A percentile compares a stretch with the other conserved stretches of the same genome.
phyloP scores from a whole-genome alignment of 2,113 vertebrate species.

The Tachycineta bicolor region DNA sequence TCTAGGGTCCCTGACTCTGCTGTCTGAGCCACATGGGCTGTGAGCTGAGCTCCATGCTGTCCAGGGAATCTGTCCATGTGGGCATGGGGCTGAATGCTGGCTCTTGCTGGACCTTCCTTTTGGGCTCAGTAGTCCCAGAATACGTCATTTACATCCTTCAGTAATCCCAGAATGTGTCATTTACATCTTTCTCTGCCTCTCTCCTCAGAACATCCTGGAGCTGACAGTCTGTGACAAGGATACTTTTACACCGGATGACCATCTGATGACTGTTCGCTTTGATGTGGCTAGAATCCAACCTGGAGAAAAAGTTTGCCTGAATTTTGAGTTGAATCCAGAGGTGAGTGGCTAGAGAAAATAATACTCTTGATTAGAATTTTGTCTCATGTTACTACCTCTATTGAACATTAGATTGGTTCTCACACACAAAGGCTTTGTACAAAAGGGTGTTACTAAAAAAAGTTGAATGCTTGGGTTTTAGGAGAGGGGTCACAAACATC shows the following conservation, averaged over 20 bases:
- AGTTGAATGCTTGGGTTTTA: not conserved
- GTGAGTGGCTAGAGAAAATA: conserved; percentile 2
- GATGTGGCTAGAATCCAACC: conserved; percentile 56
- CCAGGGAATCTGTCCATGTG: not conserved
- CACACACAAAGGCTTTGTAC: not conserved
- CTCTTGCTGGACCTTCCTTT: not conserved
- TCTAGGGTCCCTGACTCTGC: not conserved
- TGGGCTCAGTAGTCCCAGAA: not conserved
- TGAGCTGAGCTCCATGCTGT: not conserved
- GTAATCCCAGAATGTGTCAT: not conserved
- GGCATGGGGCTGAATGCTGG: accelerated
- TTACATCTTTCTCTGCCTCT: not conserved
- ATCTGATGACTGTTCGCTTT: conserved; percentile 51
- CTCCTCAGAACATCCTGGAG: conserved; percentile 59
- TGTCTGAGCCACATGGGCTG: not conserved
- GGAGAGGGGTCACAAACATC: not conserved
- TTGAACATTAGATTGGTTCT: not conserved
- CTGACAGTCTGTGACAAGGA: conserved; percentile 53
- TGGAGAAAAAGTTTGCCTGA: conserved; percentile 19
- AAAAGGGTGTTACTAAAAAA: not conserved
- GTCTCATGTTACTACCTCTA: not conserved
- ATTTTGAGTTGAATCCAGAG: conserved; percentile 53
- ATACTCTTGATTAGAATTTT: not conserved
- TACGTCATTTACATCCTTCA: not conserved
- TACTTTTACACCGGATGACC: conserved; percentile 51